Percentiles rank a stretch among this genome's conserved stretches.
These are phyloP conservation scores for Aurelia sp. DNA, from an alignment of 30 jellyfish, hydroid and myxozoan species.

Conservation along the genomic window DNA sequence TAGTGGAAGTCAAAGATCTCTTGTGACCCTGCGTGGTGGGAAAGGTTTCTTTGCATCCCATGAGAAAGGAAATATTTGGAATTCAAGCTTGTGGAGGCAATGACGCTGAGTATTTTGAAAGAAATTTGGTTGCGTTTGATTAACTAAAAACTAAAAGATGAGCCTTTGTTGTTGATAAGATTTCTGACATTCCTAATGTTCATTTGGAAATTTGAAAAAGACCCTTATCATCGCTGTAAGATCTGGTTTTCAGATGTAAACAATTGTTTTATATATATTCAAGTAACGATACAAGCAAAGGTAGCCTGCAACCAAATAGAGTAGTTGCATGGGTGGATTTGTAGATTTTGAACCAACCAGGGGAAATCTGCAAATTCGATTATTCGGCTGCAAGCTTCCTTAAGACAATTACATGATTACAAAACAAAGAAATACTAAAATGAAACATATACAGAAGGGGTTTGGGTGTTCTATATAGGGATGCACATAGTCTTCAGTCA, in stretches of 20 bases:
- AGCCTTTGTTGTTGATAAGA: constrained; percentile 22
- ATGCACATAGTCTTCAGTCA: no score
- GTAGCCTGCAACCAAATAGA: no score
- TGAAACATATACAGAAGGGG: no score
- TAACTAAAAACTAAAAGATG: background rate
- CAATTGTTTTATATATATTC: no score
- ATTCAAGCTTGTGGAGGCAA: constrained; percentile 21
- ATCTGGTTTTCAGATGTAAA: constrained; percentile 23
- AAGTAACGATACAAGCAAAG: no score
- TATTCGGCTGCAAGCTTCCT: no score
- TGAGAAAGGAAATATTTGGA: constrained; percentile 18
- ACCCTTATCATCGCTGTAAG: background rate
- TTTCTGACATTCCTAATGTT: background rate
- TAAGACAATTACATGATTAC: no score
- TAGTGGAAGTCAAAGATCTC: constrained; percentile 5
- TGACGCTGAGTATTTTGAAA: background rate
- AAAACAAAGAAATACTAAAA: no score
- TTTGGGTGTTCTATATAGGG: no score
- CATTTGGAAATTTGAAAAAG: background rate
- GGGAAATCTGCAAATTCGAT: no score
- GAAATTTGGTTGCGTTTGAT: background rate
- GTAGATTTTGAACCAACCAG: no score
- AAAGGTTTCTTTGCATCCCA: background rate
- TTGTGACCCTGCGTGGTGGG: background rate
- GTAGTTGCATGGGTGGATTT: no score